These are phyloP conservation scores for Cabera pusaria DNA, from an alignment of 2,888 invertebrate genomes.

Conservation along the genomic window DNA sequence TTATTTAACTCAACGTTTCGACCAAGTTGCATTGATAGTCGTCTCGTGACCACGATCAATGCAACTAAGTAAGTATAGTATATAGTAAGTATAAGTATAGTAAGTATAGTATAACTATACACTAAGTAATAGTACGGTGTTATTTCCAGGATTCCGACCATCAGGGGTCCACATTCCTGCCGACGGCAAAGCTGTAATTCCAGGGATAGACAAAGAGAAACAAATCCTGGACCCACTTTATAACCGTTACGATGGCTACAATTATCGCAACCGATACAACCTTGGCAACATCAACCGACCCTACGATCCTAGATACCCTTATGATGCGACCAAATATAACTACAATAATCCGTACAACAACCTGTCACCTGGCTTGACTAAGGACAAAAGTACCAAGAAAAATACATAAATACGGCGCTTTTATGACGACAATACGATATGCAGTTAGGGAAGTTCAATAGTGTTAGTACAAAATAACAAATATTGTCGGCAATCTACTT, in stretches of 20 bases:
- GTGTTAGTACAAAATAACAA: no score
- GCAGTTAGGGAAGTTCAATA: no score
- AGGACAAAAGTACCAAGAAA: conserved; percentile 34
- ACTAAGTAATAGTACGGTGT: no score
- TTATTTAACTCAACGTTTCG: no score
- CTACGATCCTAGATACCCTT: conserved; percentile 46
- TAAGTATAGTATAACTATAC: no score
- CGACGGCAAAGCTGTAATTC: conserved; percentile 77
- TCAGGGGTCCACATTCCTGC: conserved; percentile 86
- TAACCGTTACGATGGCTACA: conserved; percentile 51
- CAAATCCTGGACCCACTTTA: conserved; percentile 42
- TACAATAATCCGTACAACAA: conserved; percentile 42
- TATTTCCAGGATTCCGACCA: conserved; percentile 79
- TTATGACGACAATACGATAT: no score
- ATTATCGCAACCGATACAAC: conserved; percentile 37
- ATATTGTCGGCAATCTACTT: no score
- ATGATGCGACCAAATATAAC: conserved; percentile 38
- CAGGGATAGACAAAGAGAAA: conserved; percentile 52
- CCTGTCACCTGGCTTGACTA: conserved; percentile 26
- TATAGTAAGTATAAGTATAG: no score
- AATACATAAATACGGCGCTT: conserved; percentile 26
- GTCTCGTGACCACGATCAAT: no score
- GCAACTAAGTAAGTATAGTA: conserved; percentile 1
- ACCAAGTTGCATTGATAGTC: no score
- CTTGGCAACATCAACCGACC: conserved; percentile 43